phyloP scores from a whole-genome alignment of 2,888 invertebrate species.

The Caenorhabditis imperialis region DNA sequence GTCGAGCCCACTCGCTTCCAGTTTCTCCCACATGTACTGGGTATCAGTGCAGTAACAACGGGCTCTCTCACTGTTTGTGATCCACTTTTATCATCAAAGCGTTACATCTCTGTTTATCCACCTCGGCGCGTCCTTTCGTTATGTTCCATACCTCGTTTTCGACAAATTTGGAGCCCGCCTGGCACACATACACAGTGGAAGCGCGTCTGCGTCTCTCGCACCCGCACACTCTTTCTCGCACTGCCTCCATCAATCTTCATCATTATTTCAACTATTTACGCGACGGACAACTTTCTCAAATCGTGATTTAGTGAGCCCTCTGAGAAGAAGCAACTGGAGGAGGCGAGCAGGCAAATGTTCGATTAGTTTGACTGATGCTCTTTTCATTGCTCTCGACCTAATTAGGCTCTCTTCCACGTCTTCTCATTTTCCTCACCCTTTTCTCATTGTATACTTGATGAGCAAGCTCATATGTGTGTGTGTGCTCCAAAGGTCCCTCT shows the following conservation, averaged over 20 bases:
- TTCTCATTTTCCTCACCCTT: neutral
- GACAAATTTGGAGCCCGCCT: conserved; percentile 19
- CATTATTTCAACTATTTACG: conserved; percentile 56
- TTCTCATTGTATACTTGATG: no score
- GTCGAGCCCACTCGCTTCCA: neutral
- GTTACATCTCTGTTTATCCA: conserved; percentile 9
- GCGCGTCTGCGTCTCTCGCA: conserved; percentile 8
- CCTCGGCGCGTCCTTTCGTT: neutral
- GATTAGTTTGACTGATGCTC: conserved; percentile 51
- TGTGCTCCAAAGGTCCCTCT: conserved; percentile 16
- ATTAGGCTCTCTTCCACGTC: conserved; percentile 16
- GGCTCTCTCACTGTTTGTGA: conserved; percentile 24
- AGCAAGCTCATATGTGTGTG: conserved; percentile 9
- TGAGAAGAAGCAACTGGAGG: neutral
- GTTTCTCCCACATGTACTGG: conserved; percentile 11
- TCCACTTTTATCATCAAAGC: conserved; percentile 19
- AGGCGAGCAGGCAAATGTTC: conserved; percentile 34
- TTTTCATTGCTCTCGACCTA: conserved; percentile 49
- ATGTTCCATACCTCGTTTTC: neutral
- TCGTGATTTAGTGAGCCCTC: conserved; percentile 50
- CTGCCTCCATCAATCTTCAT: conserved; percentile 54
- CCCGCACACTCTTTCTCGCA: neutral
- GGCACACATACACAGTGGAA: neutral
- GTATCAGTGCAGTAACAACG: conserved; percentile 5
- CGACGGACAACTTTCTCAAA: conserved; percentile 33